Base-by-base conservation (phyloP, 2,888 invertebrate genomes). In the Elegia similella region DNA sequence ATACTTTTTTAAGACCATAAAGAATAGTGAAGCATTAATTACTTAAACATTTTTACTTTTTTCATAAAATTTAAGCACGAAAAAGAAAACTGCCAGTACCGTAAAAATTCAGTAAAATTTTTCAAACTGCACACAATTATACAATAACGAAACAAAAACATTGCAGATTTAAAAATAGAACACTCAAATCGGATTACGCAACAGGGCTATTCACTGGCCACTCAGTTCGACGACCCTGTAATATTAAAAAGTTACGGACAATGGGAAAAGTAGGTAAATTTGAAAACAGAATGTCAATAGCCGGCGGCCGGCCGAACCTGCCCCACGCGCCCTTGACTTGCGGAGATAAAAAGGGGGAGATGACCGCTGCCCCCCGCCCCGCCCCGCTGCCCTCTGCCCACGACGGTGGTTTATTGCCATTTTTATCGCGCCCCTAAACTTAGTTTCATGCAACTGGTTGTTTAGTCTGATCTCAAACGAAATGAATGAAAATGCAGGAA, bases 301-400 rank as follows among this genome's bases (percentile, higher is more conserved):
- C 90, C 89, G 87, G 68, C 86, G 87, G 89, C 84, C 85, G 80
- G 84, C 81, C 78, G 87, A 84, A 90, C 90, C 90, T 90, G 88
- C 90, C 90, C 84, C 89, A 91, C 86, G 86, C 88, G 89, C 88
- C 90, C 90, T 88, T 90, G 89, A 87, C 86, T 90, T 89, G 88
- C 76, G 81, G 77, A 85, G 90, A 88, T 88, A 88, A 88, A 86
- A 85, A 86, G 83, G 84, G 84, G 82, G 87, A 86, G 85, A 85
- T 88, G 88, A 88, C 88, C 88, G 84, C 78, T 78, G 69, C 74
- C 72, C 68, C 67, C 56, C 56, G 58, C 61, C 58, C 57, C 69
- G 66, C 69, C 70, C 63, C 56, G 48, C 42, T 59, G 56, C 60
- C 81, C 80, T 75, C 80, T 80, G 80, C 76, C 82, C 81, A 80